Percentiles rank a stretch among this genome's conserved stretches.
These are phyloP conservation scores for Mionectes olivaceus DNA, from an alignment of 2,797 vertebrate genomes.

Conservation along the genomic window DNA sequence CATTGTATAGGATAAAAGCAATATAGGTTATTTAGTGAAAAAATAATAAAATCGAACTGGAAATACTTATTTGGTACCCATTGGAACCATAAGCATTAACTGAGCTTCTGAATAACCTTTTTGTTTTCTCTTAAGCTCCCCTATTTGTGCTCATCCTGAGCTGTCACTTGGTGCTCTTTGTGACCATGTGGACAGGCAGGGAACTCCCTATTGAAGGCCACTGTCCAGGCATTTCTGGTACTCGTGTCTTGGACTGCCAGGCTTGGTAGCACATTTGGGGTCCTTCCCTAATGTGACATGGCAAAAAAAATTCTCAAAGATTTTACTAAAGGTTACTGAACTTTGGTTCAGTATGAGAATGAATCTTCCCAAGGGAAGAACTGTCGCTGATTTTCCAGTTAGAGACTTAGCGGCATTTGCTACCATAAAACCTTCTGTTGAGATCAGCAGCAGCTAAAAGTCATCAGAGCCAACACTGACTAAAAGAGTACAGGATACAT, in stretches of 20 bases:
- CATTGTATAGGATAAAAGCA: not conserved
- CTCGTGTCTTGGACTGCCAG: not conserved
- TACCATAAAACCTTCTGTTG: not conserved
- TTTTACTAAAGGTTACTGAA: not conserved
- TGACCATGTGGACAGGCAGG: not conserved
- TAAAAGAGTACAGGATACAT: not conserved
- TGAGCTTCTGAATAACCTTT: not conserved
- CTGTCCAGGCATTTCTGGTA: not conserved
- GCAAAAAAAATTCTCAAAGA: not conserved
- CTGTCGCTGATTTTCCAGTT: not conserved
- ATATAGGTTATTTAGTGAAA: not conserved
- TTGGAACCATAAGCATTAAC: not conserved
- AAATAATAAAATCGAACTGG: not conserved
- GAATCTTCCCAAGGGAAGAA: not conserved
- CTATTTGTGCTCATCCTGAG: not conserved
- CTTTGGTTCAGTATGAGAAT: not conserved
- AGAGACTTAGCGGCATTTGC: not conserved
- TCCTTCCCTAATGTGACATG: not conserved
- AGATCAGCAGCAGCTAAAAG: not conserved
- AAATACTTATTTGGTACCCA: not conserved
- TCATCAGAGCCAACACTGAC: not conserved
- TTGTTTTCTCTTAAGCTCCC: not conserved
- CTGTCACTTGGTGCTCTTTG: not conserved
- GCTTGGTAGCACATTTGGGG: not conserved
- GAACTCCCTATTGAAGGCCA: not conserved